phyloP scores from a whole-genome alignment of 2,797 vertebrate species.

The Myoxocephalus aenaeus region DNA sequence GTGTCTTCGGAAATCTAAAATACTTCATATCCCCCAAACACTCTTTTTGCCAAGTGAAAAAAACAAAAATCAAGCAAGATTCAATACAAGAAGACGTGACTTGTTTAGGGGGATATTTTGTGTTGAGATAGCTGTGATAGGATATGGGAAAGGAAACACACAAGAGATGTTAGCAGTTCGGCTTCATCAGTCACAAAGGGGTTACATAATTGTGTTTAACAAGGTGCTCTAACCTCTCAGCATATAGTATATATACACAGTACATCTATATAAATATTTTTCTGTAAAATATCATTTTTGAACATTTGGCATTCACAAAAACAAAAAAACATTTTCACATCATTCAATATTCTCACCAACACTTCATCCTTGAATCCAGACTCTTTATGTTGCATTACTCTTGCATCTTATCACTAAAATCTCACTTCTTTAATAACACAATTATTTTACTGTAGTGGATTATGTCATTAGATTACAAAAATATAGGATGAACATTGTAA shows the following conservation, averaged over 20 bases:
- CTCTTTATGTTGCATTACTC: conserved; percentile 10
- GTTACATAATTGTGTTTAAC: conserved; percentile 38
- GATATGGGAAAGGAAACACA: conserved; percentile 17
- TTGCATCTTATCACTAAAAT: conserved; percentile 6
- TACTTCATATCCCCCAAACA: background rate
- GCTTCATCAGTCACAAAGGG: conserved; percentile 48
- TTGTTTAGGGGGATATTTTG: conserved; percentile 1
- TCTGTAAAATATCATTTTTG: conserved; percentile 39
- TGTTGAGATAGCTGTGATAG: conserved; percentile 28
- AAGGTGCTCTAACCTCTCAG: conserved; percentile 37
- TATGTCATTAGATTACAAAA: conserved; percentile 43
- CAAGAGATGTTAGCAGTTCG: conserved; percentile 20
- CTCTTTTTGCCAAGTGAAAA: conserved; percentile 5
- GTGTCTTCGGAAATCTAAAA: conserved; percentile 7
- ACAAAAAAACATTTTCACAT: conserved; percentile 19
- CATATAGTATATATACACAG: conserved; percentile 34
- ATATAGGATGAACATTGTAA: conserved; percentile 33
- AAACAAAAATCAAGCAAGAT: background rate
- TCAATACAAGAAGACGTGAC: conserved; percentile 16
- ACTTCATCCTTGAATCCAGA: conserved; percentile 5
- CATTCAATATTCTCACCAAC: conserved; percentile 16
- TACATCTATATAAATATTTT: conserved; percentile 43
- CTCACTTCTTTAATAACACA: background rate
- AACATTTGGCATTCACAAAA: conserved; percentile 46
- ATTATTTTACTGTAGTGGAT: conserved; percentile 14